Evolutionary conservation across 2,113 vertebrate species (phyloP).

Genomic region (Beaufortia kweichowensis): DNA sequence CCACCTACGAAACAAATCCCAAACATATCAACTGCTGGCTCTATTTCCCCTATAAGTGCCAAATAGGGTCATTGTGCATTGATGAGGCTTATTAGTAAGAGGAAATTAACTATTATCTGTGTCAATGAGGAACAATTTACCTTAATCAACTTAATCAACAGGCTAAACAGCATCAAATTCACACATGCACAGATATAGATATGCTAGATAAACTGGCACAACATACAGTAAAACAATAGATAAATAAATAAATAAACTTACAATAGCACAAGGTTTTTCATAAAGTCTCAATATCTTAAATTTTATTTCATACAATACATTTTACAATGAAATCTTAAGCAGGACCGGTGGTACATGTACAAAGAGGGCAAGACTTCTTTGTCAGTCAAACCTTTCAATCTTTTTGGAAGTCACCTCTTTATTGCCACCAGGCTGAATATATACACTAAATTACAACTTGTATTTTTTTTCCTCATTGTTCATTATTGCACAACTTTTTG

Average conservation of each 20-base stretch:
- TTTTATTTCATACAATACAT: slow-evolving; percentile 64
- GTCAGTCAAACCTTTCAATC: slow-evolving; percentile 23
- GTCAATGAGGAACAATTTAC: not conserved
- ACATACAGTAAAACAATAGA: not conserved
- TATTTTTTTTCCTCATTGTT: slow-evolving; percentile 41
- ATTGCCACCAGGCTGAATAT: slow-evolving; percentile 59
- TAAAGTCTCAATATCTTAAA: slow-evolving; percentile 58
- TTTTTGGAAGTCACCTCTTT: slow-evolving; percentile 49
- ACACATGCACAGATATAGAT: not conserved
- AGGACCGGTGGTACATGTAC: slow-evolving; percentile 48
- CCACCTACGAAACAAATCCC: not conserved
- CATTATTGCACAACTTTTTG: slow-evolving; percentile 61
- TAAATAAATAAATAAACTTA: not conserved
- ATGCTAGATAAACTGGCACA: not conserved
- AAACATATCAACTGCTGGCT: slow-evolving; percentile 1
- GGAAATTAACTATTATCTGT: not conserved
- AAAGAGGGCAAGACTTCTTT: slow-evolving; percentile 37
- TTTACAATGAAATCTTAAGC: slow-evolving; percentile 57
- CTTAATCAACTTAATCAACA: not conserved
- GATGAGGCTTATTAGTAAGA: not conserved
- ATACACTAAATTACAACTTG: slow-evolving; percentile 56
- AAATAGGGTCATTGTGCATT: slow-evolving; percentile 3
- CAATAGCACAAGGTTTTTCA: slow-evolving; percentile 37
- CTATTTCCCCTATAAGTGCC: not conserved
- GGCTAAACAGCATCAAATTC: not conserved